Evolutionary conservation across 1,140 invertebrate species (phyloP).

Genomic region (Antheraea pernyi): DNA sequence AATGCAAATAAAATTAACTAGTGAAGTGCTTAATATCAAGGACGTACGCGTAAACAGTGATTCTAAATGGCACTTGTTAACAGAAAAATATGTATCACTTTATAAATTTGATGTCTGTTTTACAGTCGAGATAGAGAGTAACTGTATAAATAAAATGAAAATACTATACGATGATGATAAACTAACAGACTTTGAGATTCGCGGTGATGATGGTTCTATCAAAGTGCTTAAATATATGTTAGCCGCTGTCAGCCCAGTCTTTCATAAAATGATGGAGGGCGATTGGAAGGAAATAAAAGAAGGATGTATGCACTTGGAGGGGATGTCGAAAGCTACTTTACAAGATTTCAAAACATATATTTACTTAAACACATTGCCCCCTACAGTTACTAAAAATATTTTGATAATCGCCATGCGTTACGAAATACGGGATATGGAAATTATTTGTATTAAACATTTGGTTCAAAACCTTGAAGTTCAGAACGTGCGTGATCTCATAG

Average conservation of each 20-base stretch:
- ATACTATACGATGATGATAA: neutral
- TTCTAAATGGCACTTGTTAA: neutral
- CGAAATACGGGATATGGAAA: conserved; percentile 38
- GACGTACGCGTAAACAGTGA: neutral
- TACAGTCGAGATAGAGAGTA: neutral
- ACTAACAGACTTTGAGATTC: conserved; percentile 32
- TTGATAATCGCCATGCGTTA: conserved; percentile 37
- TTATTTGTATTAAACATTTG: conserved; percentile 31
- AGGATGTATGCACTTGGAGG: conserved; percentile 30
- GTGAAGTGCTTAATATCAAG: neutral
- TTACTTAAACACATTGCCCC: conserved; percentile 34
- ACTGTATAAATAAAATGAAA: neutral
- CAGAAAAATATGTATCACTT: neutral
- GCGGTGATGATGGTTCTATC: conserved; percentile 36
- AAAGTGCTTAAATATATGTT: conserved; percentile 32
- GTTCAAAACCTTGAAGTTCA: conserved; percentile 25
- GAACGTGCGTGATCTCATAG: conserved; percentile 33
- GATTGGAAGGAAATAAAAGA: conserved; percentile 35
- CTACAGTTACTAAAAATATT: conserved; percentile 31
- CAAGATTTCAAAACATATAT: conserved; percentile 37
- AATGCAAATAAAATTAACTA: neutral
- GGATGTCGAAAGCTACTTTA: conserved; percentile 28
- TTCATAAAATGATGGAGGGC: conserved; percentile 36
- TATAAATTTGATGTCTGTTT: neutral
- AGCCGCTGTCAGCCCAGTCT: conserved; percentile 35